A percentile compares a stretch with the other conserved stretches of the same genome.
These are phyloP conservation scores for Pelecanoides urinatrix DNA, from an alignment of 2,113 vertebrate species.

Conservation along the genomic window DNA sequence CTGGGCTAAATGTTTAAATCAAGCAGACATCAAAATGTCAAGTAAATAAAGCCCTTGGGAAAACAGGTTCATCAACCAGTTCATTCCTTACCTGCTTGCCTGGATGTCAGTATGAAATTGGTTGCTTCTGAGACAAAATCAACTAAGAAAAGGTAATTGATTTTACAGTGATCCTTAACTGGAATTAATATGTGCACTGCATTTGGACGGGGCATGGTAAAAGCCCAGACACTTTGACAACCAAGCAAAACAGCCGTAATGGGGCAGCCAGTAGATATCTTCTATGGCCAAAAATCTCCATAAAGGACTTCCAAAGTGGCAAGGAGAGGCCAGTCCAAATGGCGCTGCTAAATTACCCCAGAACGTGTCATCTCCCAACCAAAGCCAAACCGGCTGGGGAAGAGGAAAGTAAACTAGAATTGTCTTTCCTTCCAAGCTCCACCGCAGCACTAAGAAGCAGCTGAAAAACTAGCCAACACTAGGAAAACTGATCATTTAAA, in stretches of 20 bases:
- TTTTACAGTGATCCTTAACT: not conserved
- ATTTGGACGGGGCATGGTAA: not conserved
- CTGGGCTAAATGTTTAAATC: not conserved
- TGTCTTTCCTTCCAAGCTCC: not conserved
- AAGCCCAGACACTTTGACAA: not conserved
- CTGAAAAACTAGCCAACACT: not conserved
- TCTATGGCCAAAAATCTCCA: not conserved
- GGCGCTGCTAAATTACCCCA: not conserved
- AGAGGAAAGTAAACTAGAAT: not conserved
- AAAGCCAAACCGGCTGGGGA: not conserved
- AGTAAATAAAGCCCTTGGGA: not conserved
- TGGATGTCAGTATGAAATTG: not conserved
- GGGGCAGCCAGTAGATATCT: not conserved
- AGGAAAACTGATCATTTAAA: not conserved
- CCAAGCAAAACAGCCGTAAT: not conserved
- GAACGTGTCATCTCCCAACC: not conserved
- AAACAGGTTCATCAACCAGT: not conserved
- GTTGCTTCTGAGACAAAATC: not conserved
- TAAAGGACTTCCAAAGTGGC: not conserved
- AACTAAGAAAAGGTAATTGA: not conserved
- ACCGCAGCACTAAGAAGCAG: not conserved
- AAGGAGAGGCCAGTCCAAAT: not conserved
- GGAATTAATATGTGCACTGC: not conserved
- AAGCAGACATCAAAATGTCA: not conserved
- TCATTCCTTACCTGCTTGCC: not conserved